Evolutionary conservation across 2,797 vertebrate species (phyloP).

Genomic region (Chelonia mydas): DNA sequence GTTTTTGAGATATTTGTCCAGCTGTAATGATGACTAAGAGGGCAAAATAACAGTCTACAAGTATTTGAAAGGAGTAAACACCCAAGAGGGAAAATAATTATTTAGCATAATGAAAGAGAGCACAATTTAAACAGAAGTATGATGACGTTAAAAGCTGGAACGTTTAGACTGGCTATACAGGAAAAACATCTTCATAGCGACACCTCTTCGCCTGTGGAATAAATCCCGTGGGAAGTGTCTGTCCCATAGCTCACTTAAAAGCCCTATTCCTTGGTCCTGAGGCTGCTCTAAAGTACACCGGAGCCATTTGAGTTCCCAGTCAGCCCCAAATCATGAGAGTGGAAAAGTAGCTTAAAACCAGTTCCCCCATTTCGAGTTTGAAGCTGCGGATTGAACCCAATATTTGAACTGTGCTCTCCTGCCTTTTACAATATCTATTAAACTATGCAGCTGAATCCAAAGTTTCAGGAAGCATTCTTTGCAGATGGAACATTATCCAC

Average conservation of each 20-base stretch:
- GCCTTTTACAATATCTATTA: slow-evolving; percentile 26
- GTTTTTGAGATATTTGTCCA: slow-evolving; percentile 30
- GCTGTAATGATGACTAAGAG: slow-evolving; percentile 21
- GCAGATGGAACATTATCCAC: slow-evolving; percentile 64
- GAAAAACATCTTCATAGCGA: neutral
- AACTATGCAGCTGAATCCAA: slow-evolving; percentile 28
- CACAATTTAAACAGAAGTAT: slow-evolving; percentile 20
- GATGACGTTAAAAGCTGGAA: slow-evolving; percentile 19
- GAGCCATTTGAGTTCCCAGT: neutral
- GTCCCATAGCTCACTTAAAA: neutral
- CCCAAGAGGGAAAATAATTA: neutral
- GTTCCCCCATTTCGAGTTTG: neutral
- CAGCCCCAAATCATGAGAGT: neutral
- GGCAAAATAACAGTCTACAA: slow-evolving; percentile 39
- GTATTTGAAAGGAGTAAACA: slow-evolving; percentile 48
- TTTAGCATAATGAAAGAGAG: neutral
- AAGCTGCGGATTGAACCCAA: neutral
- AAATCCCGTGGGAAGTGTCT: neutral
- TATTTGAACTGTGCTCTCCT: neutral
- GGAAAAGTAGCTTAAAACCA: accelerated
- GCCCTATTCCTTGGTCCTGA: neutral
- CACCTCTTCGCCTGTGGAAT: neutral
- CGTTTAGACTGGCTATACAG: neutral
- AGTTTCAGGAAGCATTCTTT: slow-evolving; percentile 69
- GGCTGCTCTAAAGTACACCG: neutral